These are phyloP conservation scores for Drosophila murphyi DNA, from an alignment of 1,140 invertebrate genomes.

Conservation along the genomic window DNA sequence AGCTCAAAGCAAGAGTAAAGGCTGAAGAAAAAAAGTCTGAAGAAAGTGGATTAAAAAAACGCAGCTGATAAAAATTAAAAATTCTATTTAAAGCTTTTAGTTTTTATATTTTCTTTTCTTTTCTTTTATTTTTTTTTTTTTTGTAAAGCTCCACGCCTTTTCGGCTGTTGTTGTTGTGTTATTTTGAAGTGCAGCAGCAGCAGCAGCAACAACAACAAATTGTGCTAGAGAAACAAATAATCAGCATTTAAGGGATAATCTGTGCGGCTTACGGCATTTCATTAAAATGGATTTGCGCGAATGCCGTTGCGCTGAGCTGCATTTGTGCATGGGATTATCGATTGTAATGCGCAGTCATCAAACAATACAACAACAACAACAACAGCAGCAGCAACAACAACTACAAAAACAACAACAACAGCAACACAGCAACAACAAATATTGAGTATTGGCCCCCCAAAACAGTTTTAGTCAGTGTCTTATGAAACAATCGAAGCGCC, in stretches of 20 bases:
- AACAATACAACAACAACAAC: conserved; percentile 62
- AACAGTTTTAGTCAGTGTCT: conserved; percentile 52
- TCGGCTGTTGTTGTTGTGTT: conserved; percentile 35
- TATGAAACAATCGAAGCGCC: conserved; percentile 79
- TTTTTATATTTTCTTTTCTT: conserved; percentile 8
- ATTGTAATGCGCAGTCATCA: conserved; percentile 81
- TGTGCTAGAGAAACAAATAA: conserved; percentile 34
- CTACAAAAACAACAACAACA: conserved; percentile 36
- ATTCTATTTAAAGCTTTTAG: conserved; percentile 45
- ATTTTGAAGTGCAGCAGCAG: conserved; percentile 45
- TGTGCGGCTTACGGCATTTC: conserved; percentile 66
- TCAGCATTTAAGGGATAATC: conserved; percentile 64
- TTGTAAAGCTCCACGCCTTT: conserved; percentile 47
- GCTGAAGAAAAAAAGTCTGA: conserved; percentile 22
- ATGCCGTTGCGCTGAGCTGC: conserved; percentile 73
- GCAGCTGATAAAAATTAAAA: conserved; percentile 40
- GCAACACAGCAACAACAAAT: conserved; percentile 52
- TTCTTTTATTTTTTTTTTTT: conserved; percentile 3
- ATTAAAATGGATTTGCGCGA: conserved; percentile 80
- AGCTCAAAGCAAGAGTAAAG: conserved; percentile 22
- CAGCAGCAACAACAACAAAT: conserved; percentile 23
- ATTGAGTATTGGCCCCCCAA: conserved; percentile 49
- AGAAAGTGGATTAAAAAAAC: conserved; percentile 16
- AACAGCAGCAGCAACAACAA: conserved; percentile 37
- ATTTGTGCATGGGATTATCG: conserved; percentile 80